A percentile compares a stretch with the other conserved stretches of the same genome.
Evolutionary conservation across 2,888 invertebrate species (phyloP).

Genomic region (Hypselothyrea guttata): DNA sequence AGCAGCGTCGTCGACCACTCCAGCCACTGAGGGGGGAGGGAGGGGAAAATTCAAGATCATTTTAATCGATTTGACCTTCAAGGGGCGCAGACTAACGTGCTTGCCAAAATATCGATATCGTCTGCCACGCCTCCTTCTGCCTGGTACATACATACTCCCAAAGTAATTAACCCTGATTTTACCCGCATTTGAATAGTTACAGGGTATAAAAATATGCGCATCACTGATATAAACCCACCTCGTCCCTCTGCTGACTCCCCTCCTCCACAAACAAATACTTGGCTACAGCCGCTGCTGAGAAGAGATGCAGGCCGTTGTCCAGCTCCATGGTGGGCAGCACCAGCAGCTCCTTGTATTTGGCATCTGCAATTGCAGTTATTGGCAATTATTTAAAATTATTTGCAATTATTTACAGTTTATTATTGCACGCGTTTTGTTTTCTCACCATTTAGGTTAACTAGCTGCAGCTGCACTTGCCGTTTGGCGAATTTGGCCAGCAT

Average conservation of each 20-base stretch:
- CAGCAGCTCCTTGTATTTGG: slow-evolving; percentile 83
- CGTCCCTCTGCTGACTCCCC: slow-evolving; percentile 78
- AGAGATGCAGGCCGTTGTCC: slow-evolving; percentile 85
- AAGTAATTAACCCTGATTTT: too few species aligned
- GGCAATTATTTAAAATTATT: too few species aligned
- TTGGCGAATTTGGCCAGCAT: slow-evolving; percentile 87
- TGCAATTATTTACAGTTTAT: slow-evolving; percentile 4
- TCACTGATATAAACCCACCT: too few species aligned
- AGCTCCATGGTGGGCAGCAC: slow-evolving; percentile 87
- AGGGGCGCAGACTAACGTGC: too few species aligned
- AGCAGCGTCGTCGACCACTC: slow-evolving; percentile 87
- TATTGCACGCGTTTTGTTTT: slow-evolving; percentile 47
- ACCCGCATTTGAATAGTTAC: too few species aligned
- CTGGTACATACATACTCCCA: too few species aligned
- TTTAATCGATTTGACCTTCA: slow-evolving; percentile 56
- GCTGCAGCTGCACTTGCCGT: slow-evolving; percentile 84
- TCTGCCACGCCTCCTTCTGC: too few species aligned
- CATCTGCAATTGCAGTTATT: slow-evolving; percentile 81
- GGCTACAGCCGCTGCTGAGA: slow-evolving; percentile 88
- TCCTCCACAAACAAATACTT: slow-evolving; percentile 85
- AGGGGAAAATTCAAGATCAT: slow-evolving; percentile 4
- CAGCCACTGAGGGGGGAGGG: slow-evolving; percentile 83
- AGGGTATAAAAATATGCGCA: too few species aligned
- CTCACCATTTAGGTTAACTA: slow-evolving; percentile 86
- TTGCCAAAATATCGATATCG: too few species aligned